These are phyloP conservation scores for Eudyptes chrysolophus DNA, from an alignment of 2,113 vertebrate genomes.

Conservation along the genomic window DNA sequence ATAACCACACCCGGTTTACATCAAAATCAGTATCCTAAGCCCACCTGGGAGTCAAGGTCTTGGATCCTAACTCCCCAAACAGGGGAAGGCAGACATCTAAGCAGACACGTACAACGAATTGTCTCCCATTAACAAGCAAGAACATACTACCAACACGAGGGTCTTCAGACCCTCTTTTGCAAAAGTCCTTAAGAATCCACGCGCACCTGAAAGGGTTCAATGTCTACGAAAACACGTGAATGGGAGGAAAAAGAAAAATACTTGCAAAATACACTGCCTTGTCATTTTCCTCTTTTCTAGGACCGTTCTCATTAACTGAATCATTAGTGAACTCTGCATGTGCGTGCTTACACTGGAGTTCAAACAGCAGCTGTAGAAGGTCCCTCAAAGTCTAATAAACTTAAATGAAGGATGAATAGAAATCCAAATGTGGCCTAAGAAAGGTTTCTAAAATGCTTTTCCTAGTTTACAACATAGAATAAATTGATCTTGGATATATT, in stretches of 20 bases:
- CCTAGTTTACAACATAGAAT: background rate
- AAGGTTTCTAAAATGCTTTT: background rate
- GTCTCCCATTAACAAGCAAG: background rate
- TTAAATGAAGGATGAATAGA: slow-evolving; percentile 37
- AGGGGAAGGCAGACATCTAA: background rate
- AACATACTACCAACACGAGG: fast-evolving
- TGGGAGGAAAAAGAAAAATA: background rate
- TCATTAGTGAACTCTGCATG: slow-evolving; percentile 17
- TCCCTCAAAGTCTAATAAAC: slow-evolving; percentile 53
- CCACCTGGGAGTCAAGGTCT: background rate
- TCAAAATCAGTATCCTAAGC: background rate
- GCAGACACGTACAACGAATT: background rate
- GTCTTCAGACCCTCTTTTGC: background rate
- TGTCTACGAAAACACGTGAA: background rate
- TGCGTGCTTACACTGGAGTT: background rate
- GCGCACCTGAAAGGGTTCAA: background rate
- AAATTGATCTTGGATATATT: background rate
- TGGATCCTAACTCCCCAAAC: background rate
- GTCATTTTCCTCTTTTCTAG: background rate
- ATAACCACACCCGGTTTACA: background rate
- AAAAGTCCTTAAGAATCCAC: background rate
- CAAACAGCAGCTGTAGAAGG: slow-evolving; percentile 36
- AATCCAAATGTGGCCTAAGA: slow-evolving; percentile 20
- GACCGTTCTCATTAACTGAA: background rate
- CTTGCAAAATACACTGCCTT: background rate